Conservation (phyloP, 2,113 vertebrate genomes). For the Balaenoptera acutorostrata region DNA sequence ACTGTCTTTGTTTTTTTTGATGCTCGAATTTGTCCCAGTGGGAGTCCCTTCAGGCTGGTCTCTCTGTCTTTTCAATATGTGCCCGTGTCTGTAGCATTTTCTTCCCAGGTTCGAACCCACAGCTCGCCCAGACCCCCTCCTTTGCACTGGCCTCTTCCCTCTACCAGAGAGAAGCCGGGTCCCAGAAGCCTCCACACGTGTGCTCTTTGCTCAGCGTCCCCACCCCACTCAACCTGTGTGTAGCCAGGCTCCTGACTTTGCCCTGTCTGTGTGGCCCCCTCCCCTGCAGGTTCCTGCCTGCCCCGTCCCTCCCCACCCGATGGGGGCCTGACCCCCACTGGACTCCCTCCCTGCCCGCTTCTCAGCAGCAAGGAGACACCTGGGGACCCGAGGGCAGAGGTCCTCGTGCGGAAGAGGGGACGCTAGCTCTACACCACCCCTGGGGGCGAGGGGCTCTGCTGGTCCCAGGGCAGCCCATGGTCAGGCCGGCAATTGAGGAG, state of each 20-base stretch:
- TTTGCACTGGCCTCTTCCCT: neutral
- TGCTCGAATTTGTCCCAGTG: rapidly evolving
- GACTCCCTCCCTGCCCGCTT: neutral
- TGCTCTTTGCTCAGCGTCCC: neutral
- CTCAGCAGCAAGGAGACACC: neutral
- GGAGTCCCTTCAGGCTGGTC: neutral
- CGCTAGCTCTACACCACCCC: neutral
- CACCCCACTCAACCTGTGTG: neutral
- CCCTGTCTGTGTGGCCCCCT: neutral
- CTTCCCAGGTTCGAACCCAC: neutral
- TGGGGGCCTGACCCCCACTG: no score
- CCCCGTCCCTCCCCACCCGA: rapidly evolving
- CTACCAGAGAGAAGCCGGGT: neutral
- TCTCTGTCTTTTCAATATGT: neutral
- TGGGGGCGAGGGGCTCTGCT: no score
- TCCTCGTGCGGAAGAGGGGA: rapidly evolving
- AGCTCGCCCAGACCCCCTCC: neutral
- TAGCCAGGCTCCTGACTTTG: neutral
- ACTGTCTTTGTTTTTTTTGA: neutral
- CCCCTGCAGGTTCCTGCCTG: neutral
- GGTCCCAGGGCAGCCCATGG: no score
- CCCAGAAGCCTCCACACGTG: rapidly evolving
- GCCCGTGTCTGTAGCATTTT: no score
- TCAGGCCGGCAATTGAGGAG: neutral
- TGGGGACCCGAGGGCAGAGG: rapidly evolving